Percentiles rank a stretch among this genome's conserved stretches.
Conservation (phyloP, 1,140 invertebrate genomes). For the Pentalonia nigronervosa region DNA sequence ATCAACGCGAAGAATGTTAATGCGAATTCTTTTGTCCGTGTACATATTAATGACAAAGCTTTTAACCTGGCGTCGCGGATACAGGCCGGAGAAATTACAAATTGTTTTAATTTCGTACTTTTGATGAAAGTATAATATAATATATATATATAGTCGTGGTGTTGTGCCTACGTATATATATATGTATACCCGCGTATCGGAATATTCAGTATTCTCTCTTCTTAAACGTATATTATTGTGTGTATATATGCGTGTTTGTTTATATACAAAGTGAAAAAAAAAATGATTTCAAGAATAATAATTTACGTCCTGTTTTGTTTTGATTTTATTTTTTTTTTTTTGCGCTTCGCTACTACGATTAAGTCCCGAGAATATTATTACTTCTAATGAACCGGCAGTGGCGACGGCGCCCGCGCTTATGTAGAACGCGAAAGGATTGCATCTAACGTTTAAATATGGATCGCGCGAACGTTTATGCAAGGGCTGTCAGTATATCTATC, state of each 20-base stretch:
- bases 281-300: slow-evolving; percentile 48
- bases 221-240: slow-evolving; percentile 17
- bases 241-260: not conserved
- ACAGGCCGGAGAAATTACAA: slow-evolving; percentile 14
- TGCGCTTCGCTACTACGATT: not conserved
- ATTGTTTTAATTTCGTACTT: slow-evolving; percentile 43
- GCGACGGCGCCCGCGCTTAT: not conserved
- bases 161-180: not conserved
- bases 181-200: not conserved
- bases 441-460: slow-evolving; percentile 51
- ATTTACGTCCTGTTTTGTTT: slow-evolving; percentile 28
- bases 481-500: not conserved
- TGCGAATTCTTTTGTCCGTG: slow-evolving; percentile 8
- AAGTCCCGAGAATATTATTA: slow-evolving; percentile 52
- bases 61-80: not conserved
- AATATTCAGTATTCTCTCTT: slow-evolving; percentile 31
- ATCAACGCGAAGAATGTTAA: slow-evolving; percentile 16
- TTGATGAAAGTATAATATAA: not conserved
- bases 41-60: not conserved
- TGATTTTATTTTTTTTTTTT: not conserved
- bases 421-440: slow-evolving; percentile 42
- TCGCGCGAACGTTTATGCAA: not conserved
- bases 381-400: slow-evolving; percentile 42
- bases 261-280: slow-evolving; percentile 7
- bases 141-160: not conserved